Conservation (phyloP, 2,113 vertebrate species). For the Taxidea taxus region DNA sequence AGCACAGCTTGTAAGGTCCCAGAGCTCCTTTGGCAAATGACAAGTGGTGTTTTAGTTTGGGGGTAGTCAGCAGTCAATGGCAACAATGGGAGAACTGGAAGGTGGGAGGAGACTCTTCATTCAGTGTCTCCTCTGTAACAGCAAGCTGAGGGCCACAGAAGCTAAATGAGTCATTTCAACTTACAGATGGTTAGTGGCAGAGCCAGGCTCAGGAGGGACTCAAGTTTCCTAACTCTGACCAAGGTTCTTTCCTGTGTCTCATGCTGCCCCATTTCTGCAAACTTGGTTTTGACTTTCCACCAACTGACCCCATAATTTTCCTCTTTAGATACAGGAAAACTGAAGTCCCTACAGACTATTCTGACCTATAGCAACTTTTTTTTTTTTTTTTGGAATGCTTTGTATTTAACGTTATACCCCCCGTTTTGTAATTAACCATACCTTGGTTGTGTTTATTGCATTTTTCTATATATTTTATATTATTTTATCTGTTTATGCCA, state of each 20-base stretch:
- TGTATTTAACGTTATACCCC: background rate
- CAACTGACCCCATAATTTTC: background rate
- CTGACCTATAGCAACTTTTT: background rate
- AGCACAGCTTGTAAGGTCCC: background rate
- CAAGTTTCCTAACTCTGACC: constrained; percentile 28
- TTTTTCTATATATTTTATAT: background rate
- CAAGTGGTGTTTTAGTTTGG: background rate
- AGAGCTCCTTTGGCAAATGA: background rate
- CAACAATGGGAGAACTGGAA: background rate
- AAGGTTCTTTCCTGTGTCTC: background rate
- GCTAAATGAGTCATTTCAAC: background rate
- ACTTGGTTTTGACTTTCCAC: constrained; percentile 6
- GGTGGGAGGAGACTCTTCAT: background rate
- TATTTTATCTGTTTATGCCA: background rate
- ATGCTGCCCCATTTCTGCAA: background rate
- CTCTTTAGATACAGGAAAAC: background rate
- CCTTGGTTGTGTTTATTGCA: background rate
- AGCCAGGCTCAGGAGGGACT: background rate
- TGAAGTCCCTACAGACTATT: background rate
- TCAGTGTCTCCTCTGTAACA: background rate
- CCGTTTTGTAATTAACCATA: background rate
- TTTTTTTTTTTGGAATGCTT: background rate
- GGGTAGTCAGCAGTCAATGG: background rate
- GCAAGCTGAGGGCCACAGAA: background rate
- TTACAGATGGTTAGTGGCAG: background rate